Conservation (phyloP, 2,113 vertebrate genomes). For the Cettia cetti region DNA sequence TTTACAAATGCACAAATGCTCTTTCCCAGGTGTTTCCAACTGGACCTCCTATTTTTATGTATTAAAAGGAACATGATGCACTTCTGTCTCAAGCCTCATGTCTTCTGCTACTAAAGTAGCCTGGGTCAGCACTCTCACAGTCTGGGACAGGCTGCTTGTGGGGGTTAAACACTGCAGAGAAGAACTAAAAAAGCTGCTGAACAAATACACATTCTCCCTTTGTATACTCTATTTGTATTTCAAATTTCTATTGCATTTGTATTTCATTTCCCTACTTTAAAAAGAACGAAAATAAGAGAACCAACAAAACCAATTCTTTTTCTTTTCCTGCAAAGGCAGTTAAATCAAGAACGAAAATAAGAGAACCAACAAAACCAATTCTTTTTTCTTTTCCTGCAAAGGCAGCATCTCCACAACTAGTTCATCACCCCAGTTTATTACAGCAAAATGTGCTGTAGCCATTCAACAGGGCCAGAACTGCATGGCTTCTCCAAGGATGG, state of each 20-base stretch:
- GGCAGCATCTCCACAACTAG: neutral
- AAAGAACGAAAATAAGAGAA: neutral
- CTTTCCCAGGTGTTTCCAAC: constrained; percentile 17
- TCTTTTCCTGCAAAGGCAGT: neutral
- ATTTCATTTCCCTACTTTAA: neutral
- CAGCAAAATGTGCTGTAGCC: constrained; percentile 24
- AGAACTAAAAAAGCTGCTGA: constrained; percentile 39
- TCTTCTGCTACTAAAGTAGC: constrained; percentile 42
- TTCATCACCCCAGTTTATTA: constrained; percentile 24
- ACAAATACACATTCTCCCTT: constrained; percentile 1
- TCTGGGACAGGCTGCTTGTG: constrained; percentile 31
- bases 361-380: neutral
- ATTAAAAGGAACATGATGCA: neutral
- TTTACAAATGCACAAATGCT: neutral
- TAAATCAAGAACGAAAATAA: neutral
- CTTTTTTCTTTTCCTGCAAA: neutral
- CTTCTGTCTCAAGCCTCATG: constrained; percentile 25
- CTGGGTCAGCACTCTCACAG: constrained; percentile 23
- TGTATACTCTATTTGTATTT: neutral
- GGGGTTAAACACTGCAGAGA: neutral
- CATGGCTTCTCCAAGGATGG: neutral
- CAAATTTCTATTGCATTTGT: neutral
- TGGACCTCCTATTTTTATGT: neutral
- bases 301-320: neutral
- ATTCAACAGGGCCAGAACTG: constrained; percentile 2